phyloP scores from a whole-genome alignment of 2,113 vertebrate genomes.

The Halcyon malimbica region DNA sequence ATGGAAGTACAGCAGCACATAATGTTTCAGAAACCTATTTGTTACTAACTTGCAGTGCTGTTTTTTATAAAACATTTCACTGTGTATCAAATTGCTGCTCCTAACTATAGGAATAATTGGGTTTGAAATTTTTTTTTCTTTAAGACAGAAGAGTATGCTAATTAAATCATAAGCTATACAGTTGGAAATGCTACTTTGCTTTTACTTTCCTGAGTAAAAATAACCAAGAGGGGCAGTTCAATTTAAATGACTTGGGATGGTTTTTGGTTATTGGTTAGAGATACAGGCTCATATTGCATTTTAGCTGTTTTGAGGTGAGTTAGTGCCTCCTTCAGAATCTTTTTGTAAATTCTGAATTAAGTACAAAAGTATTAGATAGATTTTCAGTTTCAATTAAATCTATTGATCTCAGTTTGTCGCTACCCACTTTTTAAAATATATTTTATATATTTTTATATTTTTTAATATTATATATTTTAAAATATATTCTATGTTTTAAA shows the following conservation, averaged over 20 bases:
- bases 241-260: background rate
- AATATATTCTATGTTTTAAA: background rate
- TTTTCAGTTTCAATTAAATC: background rate
- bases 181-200: background rate
- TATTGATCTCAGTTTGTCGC: background rate
- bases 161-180: background rate
- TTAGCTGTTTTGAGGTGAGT: background rate
- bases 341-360: background rate
- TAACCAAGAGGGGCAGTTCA: background rate
- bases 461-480: too few relatives aligned
- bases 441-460: too few relatives aligned
- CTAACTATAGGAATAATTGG: background rate
- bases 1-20: background rate
- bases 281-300: background rate
- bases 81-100: background rate
- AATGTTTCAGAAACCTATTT: background rate
- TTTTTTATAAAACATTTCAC: background rate
- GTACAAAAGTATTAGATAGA: background rate
- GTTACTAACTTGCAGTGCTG: background rate
- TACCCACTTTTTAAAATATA: background rate
- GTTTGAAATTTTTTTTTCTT: background rate
- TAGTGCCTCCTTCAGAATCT: background rate
- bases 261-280: background rate
- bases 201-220: background rate
- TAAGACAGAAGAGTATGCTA: background rate